Conservation (phyloP, 1,140 invertebrate species). For the Pectinophora gossypiella region DNA sequence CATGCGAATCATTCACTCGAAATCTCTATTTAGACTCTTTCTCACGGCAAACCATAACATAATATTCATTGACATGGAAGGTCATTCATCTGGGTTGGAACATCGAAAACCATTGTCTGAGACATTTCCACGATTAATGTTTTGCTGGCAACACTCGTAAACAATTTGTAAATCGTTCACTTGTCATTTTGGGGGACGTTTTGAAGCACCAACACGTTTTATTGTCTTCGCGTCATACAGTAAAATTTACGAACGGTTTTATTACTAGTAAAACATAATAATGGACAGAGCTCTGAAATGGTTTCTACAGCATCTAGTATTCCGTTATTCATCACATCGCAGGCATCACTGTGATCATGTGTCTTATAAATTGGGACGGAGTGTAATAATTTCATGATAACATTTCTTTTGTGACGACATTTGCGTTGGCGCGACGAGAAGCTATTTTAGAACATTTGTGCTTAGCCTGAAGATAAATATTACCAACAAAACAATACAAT, state of each 20-base stretch:
- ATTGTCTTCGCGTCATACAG: neutral
- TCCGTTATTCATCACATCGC: too few species aligned
- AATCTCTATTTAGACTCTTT: neutral
- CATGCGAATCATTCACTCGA: neutral
- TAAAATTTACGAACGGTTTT: neutral
- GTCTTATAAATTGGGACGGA: too few species aligned
- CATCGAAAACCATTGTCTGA: neutral
- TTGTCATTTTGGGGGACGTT: conserved; percentile 16
- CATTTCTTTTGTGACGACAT: too few species aligned
- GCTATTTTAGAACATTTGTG: neutral
- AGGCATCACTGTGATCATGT: too few species aligned
- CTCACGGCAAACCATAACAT: neutral
- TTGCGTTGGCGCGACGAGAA: too few species aligned
- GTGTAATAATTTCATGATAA: too few species aligned
- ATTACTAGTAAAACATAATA: neutral
- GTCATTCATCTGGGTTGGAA: neutral
- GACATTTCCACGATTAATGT: neutral
- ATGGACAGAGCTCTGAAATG: neutral
- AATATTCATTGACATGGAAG: neutral
- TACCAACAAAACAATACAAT: neutral
- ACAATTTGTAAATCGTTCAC: conserved; percentile 17
- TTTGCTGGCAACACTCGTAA: conserved; percentile 8
- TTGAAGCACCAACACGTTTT: conserved; percentile 7
- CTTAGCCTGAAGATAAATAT: neutral
- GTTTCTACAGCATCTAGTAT: too few species aligned